phyloP scores from a whole-genome alignment of 2,888 invertebrate species.

The Drosophila incognita region DNA sequence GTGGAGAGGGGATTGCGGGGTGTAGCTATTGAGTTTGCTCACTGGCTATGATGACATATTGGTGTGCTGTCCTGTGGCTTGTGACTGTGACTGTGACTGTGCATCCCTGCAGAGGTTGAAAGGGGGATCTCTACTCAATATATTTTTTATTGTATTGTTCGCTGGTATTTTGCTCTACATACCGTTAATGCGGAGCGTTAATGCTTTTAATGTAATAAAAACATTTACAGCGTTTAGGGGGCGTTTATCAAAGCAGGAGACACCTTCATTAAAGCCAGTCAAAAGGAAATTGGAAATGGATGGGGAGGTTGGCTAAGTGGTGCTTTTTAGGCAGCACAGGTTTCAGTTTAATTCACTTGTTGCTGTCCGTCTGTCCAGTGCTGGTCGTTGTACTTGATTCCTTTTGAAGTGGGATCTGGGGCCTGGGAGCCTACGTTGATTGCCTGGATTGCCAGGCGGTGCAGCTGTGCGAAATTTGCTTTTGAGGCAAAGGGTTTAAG shows the following conservation, averaged over 20 bases:
- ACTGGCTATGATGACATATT: slow-evolving; percentile 78
- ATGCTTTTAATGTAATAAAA: slow-evolving; percentile 82
- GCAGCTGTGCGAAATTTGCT: slow-evolving; percentile 49
- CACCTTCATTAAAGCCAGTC: slow-evolving; percentile 30
- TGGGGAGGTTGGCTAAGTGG: slow-evolving; percentile 17
- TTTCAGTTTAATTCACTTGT: slow-evolving; percentile 63
- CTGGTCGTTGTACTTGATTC: slow-evolving; percentile 33
- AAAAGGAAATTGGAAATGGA: neutral
- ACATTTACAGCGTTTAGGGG: slow-evolving; percentile 75
- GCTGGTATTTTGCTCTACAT: slow-evolving; percentile 72
- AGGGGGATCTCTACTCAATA: slow-evolving; percentile 14
- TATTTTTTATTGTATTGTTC: slow-evolving; percentile 38
- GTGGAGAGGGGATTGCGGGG: neutral
- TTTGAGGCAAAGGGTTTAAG: slow-evolving; percentile 22
- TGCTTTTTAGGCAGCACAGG: slow-evolving; percentile 23
- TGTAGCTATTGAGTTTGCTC: slow-evolving; percentile 33
- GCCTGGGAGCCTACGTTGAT: slow-evolving; percentile 27
- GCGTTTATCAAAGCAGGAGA: slow-evolving; percentile 47
- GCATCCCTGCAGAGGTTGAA: slow-evolving; percentile 33
- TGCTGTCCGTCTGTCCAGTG: slow-evolving; percentile 45
- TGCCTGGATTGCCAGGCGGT: slow-evolving; percentile 17
- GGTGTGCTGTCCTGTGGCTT: slow-evolving; percentile 53
- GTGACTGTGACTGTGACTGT: slow-evolving; percentile 20
- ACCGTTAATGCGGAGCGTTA: slow-evolving; percentile 71
- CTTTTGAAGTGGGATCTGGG: slow-evolving; percentile 52